Conservation (phyloP, 2,797 vertebrate genomes). For the Diplodus puntazzo region DNA sequence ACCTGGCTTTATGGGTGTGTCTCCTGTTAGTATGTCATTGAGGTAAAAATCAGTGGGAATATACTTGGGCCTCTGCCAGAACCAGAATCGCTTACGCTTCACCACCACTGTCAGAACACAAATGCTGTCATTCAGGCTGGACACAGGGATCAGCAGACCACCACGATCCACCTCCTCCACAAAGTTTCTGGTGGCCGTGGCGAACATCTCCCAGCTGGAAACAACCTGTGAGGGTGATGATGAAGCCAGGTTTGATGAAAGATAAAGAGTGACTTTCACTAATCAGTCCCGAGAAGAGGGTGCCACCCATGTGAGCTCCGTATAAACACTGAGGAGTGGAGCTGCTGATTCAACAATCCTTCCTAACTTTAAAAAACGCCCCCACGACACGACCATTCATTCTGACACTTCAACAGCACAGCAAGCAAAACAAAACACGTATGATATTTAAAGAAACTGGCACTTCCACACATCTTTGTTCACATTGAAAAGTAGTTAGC, state of each 20-base stretch:
- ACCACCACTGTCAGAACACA: constrained; percentile 88
- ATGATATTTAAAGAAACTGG: too few relatives aligned
- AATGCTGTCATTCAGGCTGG: constrained; percentile 88
- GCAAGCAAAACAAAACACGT: not conserved
- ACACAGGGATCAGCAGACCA: constrained; percentile 89
- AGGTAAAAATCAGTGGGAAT: constrained; percentile 88
- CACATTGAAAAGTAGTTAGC: not conserved
- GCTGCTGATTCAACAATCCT: not conserved
- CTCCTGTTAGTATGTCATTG: constrained; percentile 89
- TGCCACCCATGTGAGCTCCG: not conserved
- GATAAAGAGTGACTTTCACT: not conserved
- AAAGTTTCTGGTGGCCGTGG: constrained; percentile 92
- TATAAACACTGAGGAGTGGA: not conserved
- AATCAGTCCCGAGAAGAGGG: not conserved
- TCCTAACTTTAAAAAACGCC: not conserved
- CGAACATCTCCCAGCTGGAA: constrained; percentile 88
- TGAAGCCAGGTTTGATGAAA: not conserved
- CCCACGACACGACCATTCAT: accelerated
- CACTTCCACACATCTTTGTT: too few relatives aligned
- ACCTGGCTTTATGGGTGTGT: constrained; percentile 88
- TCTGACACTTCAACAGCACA: too few relatives aligned
- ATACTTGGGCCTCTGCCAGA: constrained; percentile 93
- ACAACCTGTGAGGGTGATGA: constrained; percentile 1
- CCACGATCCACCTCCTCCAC: constrained; percentile 89
- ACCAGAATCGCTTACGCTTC: constrained; percentile 89